These are phyloP conservation scores for Tanytarsus gracilentus DNA, from an alignment of 2,888 invertebrate species.

Conservation along the genomic window DNA sequence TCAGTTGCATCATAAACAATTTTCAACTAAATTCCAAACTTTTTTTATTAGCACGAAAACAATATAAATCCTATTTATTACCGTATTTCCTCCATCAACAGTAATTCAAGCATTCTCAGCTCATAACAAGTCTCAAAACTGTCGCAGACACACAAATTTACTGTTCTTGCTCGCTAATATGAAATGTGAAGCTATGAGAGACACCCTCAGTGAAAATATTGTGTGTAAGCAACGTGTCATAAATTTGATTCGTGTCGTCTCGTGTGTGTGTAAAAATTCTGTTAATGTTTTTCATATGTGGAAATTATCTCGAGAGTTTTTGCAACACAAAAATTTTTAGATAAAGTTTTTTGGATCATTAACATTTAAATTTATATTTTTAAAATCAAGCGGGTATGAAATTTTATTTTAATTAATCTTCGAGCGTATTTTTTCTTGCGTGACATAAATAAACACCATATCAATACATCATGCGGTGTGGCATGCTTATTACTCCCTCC, in stretches of 20 bases:
- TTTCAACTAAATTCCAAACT: constrained; percentile 8
- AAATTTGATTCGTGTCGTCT: too few relatives aligned
- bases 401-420: too few relatives aligned
- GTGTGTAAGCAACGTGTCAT: too few relatives aligned
- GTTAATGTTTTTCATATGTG: too few relatives aligned
- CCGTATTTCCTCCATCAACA: constrained; percentile 5
- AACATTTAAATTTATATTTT: too few relatives aligned
- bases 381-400: too few relatives aligned
- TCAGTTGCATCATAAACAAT: constrained; percentile 10
- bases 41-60: constrained; percentile 24
- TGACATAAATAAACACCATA: constrained; percentile 23
- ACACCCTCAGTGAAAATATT: too few relatives aligned
- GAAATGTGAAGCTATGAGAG: neutral
- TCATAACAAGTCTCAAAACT: neutral
- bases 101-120: neutral
- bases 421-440: neutral
- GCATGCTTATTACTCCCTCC: constrained; percentile 7
- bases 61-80: constrained; percentile 29
- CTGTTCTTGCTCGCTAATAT: neutral
- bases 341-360: too few relatives aligned
- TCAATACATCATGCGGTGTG: constrained; percentile 17
- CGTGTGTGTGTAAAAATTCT: too few relatives aligned
- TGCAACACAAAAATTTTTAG: too few relatives aligned
- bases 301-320: neutral
- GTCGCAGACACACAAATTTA: constrained; percentile 18